A percentile compares a stretch with the other conserved stretches of the same genome.
These are phyloP conservation scores for Tiliacea aurago DNA, from an alignment of 2,888 invertebrate species.

Conservation along the genomic window DNA sequence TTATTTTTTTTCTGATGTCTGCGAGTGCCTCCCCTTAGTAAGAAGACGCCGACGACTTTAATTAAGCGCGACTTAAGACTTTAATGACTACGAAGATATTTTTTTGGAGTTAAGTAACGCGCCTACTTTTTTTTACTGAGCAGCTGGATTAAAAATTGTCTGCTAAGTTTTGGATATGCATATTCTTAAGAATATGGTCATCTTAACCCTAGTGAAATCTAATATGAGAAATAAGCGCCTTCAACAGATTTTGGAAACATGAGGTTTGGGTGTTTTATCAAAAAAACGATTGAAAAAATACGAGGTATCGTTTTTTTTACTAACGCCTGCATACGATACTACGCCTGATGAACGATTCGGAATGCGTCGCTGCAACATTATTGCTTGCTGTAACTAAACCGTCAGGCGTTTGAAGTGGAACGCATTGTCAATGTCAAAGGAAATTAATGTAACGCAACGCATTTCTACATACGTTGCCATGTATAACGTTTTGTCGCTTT, in stretches of 20 bases:
- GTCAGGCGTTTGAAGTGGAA: conserved; percentile 66
- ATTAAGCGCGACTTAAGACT: conserved; percentile 85
- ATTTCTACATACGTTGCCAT: neutral
- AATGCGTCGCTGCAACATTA: conserved; percentile 30
- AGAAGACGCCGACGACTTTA: conserved; percentile 70
- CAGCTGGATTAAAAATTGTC: conserved; percentile 81
- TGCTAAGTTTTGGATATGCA: conserved; percentile 78
- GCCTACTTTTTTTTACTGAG: conserved; percentile 71
- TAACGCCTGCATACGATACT: neutral
- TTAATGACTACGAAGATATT: conserved; percentile 81
- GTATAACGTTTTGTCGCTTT: neutral
- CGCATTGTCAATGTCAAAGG: neutral
- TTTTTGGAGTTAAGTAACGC: conserved; percentile 75
- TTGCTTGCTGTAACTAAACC: conserved; percentile 67
- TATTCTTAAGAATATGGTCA: neutral
- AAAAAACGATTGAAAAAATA: no score
- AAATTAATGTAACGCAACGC: neutral
- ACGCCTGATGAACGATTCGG: conserved; percentile 26
- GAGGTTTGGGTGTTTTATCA: no score
- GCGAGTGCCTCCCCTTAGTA: conserved; percentile 55
- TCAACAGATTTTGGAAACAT: neutral
- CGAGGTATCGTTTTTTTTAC: neutral
- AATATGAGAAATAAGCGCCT: no score
- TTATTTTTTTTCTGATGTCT: conserved; percentile 72
- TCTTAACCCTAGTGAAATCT: neutral